These are phyloP conservation scores for Cephus pygmeus DNA, from an alignment of 2,888 invertebrate genomes.

Conservation along the genomic window DNA sequence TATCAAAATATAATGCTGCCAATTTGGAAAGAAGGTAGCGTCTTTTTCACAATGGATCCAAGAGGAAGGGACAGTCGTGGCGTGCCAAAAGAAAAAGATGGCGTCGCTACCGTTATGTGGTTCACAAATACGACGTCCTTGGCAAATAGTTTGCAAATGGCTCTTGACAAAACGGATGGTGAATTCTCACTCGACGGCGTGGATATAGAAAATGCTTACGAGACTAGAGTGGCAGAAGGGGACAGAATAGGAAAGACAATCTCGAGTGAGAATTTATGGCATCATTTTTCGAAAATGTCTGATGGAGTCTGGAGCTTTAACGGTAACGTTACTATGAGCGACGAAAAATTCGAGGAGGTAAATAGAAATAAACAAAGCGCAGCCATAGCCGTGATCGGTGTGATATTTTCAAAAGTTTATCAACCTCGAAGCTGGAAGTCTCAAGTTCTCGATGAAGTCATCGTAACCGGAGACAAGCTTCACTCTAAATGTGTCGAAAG, in stretches of 20 bases:
- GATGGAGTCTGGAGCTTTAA: constrained; percentile 51
- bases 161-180: constrained; percentile 22
- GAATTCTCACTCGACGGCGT: constrained; percentile 48
- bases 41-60: constrained; percentile 56
- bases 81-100: constrained; percentile 41
- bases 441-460: constrained; percentile 48
- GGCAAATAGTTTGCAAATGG: constrained; percentile 29
- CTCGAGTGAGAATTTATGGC: constrained; percentile 43
- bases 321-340: constrained; percentile 35
- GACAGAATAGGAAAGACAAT: constrained; percentile 28
- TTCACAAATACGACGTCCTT: constrained; percentile 41
- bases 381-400: constrained; percentile 48
- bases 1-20: constrained; percentile 62
- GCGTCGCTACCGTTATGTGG: constrained; percentile 54
- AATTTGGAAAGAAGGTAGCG: constrained; percentile 52
- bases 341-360: constrained; percentile 37
- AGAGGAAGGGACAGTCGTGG: constrained; percentile 45
- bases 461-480: constrained; percentile 51
- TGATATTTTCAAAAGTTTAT: constrained; percentile 56
- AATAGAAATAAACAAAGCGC: constrained; percentile 47
- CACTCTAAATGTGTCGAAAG: constrained; percentile 48
- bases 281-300: constrained; percentile 43
- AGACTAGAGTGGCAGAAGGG: constrained; percentile 40
- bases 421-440: constrained; percentile 48
- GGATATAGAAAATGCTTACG: constrained; percentile 44